Conservation (phyloP, 53 echinoderm and acorn worm genomes). For the Mesocentrotus franciscanus region DNA sequence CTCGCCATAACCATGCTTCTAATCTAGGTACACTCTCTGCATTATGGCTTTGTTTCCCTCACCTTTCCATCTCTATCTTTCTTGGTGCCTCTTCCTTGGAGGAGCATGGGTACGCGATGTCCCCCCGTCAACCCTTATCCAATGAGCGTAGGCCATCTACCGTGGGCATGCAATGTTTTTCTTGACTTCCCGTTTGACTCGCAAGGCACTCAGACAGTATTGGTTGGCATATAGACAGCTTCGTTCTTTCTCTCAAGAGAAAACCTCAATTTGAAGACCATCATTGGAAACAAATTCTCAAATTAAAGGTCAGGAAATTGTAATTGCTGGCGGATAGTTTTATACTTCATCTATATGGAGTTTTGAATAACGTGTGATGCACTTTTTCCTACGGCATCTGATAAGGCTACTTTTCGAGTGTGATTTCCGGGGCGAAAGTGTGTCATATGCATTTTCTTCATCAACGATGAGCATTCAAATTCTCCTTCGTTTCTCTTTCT, state of each 20-base stretch:
- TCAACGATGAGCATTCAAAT: background rate
- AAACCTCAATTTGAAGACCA: background rate
- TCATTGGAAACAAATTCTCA: slow-evolving; percentile 20
- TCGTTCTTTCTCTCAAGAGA: background rate
- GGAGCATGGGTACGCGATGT: background rate
- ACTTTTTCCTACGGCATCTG: background rate
- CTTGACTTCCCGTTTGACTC: background rate
- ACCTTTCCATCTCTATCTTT: too few species aligned
- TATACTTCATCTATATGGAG: background rate
- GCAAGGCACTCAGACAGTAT: slow-evolving; percentile 9
- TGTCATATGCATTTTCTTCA: background rate
- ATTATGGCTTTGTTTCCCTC: background rate
- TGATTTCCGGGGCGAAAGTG: background rate
- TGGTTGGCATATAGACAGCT: background rate
- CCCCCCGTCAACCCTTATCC: background rate
- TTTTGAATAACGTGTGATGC: background rate
- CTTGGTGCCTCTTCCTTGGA: background rate
- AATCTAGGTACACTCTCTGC: background rate
- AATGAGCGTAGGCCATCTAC: background rate
- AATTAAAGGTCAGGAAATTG: slow-evolving; percentile 30
- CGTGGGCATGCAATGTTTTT: background rate
- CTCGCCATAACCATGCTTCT: background rate
- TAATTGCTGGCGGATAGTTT: background rate
- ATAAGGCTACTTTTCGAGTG: background rate
- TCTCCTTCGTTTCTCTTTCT: background rate